phyloP scores from a whole-genome alignment of 2,113 vertebrate genomes.

The Menura novaehollandiae region DNA sequence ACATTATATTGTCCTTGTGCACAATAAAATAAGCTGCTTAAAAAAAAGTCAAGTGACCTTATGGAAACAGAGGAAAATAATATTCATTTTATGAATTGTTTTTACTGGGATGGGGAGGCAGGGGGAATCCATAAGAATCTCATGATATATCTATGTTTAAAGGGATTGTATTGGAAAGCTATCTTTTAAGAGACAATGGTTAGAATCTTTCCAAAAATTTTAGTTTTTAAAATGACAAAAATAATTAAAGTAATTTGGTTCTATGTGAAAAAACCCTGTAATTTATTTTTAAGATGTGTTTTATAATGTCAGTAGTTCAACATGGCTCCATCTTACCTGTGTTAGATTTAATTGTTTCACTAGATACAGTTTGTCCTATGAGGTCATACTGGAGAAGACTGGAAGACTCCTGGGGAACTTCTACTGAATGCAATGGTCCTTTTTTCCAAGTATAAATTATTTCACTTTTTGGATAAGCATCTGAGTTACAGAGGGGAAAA shows the following conservation, averaged over 20 bases:
- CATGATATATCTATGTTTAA: neutral
- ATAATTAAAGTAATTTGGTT: neutral
- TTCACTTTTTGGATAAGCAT: constrained; percentile 97
- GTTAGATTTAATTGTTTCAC: constrained; percentile 94
- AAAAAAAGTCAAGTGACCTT: neutral
- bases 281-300: neutral
- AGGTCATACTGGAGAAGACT: constrained; percentile 97
- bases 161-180: neutral
- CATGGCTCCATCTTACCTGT: constrained; percentile 80
- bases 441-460: constrained; percentile 99
- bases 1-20: no score
- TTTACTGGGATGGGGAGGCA: neutral
- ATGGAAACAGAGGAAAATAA: neutral
- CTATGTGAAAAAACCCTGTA: neutral
- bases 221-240: neutral
- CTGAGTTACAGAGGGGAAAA: constrained; percentile 64
- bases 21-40: neutral
- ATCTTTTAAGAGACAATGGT: neutral
- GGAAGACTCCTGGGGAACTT: constrained; percentile 94
- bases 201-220: neutral
- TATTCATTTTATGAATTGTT: neutral
- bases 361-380: constrained; percentile 94
- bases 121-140: neutral
- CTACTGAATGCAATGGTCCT: constrained; percentile 92
- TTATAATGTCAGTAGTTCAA: neutral